These are phyloP conservation scores for Linnaemya tessellans DNA, from an alignment of 2,888 invertebrate species.

Conservation along the genomic window DNA sequence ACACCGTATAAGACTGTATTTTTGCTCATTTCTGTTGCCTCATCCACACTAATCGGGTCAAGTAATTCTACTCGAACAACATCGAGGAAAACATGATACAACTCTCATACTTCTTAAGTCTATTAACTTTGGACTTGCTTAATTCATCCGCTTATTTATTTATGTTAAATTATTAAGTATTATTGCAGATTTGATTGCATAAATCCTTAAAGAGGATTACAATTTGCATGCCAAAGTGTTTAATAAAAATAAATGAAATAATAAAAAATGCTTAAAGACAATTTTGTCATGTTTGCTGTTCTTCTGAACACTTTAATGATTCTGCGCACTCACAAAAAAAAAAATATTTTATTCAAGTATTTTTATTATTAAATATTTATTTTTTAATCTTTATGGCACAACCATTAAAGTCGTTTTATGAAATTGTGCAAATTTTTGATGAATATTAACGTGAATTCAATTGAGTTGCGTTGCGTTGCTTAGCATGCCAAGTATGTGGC, in stretches of 20 bases:
- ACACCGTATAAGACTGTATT: not conserved
- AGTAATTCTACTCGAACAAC: conserved; percentile 31
- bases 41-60: not conserved
- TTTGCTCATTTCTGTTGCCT: not conserved
- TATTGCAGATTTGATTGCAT: conserved; percentile 45
- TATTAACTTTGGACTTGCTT: conserved; percentile 26
- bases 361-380: conserved; percentile 50
- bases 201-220: conserved; percentile 41
- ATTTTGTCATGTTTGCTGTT: not conserved
- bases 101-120: conserved; percentile 7
- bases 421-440: conserved; percentile 53
- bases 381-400: conserved; percentile 42
- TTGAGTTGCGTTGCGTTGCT: conserved; percentile 51
- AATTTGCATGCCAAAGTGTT: conserved; percentile 29
- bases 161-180: conserved; percentile 47
- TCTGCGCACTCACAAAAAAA: not conserved
- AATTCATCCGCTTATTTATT: conserved; percentile 38
- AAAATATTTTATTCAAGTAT: not conserved
- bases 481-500: conserved; percentile 42
- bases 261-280: not conserved
- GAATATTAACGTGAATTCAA: conserved; percentile 56
- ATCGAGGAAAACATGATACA: conserved; percentile 32
- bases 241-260: not conserved
- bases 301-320: conserved; percentile 6
- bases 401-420: conserved; percentile 45